Base-by-base conservation (phyloP, 2,113 vertebrate genomes). In the Daboia siamensis region DNA sequence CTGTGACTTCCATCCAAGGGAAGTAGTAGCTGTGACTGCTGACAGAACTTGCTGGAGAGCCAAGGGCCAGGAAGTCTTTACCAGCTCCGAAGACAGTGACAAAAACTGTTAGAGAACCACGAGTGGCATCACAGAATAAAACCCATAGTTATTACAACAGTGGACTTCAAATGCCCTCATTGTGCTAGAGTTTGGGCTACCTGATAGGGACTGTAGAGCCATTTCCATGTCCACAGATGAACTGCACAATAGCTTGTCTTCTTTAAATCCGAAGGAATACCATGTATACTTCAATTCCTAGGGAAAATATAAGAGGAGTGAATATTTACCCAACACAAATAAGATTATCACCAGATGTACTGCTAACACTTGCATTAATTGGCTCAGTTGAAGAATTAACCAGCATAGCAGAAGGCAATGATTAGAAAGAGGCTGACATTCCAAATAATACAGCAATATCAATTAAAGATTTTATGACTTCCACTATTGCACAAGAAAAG, bases 361-460 rank as follows among this genome's bases (percentile, higher is more conserved):
- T 39, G 54, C 26, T 59, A 80, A 87, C 33, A 1, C 57, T 90
- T 90, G 46, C 80, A 90, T 93, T 91, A 88, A 93, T 57, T 91
- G 93, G 57, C 23, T 91, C 90, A 85, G 84, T 21, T 85, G 69
- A 93, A 89, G n/a, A 89, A 89, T 93, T 91, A 91, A 86, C 85
- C 46, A 89, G 64, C 80, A 69, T 54, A 90, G 48, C 87, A 93
- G 3, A 87, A 88, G 17, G 87, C 87, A 61, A 93, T 89, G 86
- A 91, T 46, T 92, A 94, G 57, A 91, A 88, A 3, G 4, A 74
- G 3, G 24, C 39, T 56, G 52, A 90, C 84, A 93, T 61, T 87
- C 91, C 88, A 86, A 87, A 93, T 69, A 93, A 61, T 7, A 3
- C 51, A 24, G 48, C 26, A 2, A 20, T 90, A 94, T 23, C n/a